These are phyloP conservation scores for Nomada hirtipes DNA, from an alignment of 2,888 invertebrate genomes.

Conservation along the genomic window DNA sequence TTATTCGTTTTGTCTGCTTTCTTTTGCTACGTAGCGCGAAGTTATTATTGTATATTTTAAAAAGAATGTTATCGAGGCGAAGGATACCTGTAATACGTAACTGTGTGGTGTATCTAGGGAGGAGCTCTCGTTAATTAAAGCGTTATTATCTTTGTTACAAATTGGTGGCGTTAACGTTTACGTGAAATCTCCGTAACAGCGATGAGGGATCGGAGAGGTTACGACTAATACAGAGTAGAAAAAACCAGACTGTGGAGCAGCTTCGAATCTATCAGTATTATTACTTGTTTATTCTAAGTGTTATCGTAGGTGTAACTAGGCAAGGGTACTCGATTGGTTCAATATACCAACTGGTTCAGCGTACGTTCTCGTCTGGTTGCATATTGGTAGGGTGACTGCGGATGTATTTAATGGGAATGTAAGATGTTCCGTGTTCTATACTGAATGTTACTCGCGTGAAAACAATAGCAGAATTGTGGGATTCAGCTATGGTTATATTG, in stretches of 20 bases:
- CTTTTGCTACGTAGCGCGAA: not conserved
- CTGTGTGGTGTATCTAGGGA: not conserved
- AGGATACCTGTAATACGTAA: not conserved
- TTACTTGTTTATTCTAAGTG: slow-evolving; percentile 66
- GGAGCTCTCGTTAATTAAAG: slow-evolving; percentile 4
- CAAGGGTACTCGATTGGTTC: slow-evolving; percentile 14
- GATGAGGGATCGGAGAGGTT: slow-evolving; percentile 25
- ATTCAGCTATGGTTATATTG: slow-evolving; percentile 17
- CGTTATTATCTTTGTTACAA: slow-evolving; percentile 35
- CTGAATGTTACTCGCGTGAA: slow-evolving; percentile 60
- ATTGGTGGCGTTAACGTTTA: slow-evolving; percentile 34
- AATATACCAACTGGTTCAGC: slow-evolving; percentile 46
- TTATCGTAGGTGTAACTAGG: slow-evolving; percentile 61
- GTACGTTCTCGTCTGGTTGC: slow-evolving; percentile 37
- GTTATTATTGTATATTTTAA: not conserved
- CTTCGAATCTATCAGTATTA: slow-evolving; percentile 67
- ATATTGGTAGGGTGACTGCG: slow-evolving; percentile 14
- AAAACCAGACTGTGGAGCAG: slow-evolving; percentile 52
- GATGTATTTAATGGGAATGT: slow-evolving; percentile 39
- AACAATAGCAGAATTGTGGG: slow-evolving; percentile 6
- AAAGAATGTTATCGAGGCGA: too few species aligned
- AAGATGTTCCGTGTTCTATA: slow-evolving; percentile 61
- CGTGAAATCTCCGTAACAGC: slow-evolving; percentile 4
- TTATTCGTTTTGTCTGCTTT: too few species aligned
- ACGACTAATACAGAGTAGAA: slow-evolving; percentile 39